A percentile compares a stretch with the other conserved stretches of the same genome.
phyloP scores from a whole-genome alignment of 2,888 invertebrate genomes.

The Lasioglossum marginatum region DNA sequence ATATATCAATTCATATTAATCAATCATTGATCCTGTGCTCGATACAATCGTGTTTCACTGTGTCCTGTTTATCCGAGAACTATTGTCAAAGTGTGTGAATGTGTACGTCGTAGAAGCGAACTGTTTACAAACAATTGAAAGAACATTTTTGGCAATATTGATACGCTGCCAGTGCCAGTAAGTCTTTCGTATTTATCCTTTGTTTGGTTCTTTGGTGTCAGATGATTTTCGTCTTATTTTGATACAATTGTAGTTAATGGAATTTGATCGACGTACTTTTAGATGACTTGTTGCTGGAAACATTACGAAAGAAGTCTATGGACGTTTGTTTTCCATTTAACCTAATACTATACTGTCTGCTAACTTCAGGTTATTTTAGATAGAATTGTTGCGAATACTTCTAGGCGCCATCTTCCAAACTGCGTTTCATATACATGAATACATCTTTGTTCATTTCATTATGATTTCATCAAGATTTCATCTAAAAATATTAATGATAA shows the following conservation, averaged over 20 bases:
- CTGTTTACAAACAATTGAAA: neutral
- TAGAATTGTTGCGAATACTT: neutral
- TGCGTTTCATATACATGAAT: neutral
- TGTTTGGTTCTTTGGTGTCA: neutral
- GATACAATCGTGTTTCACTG: neutral
- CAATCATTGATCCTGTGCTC: neutral
- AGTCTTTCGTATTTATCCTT: slow-evolving; percentile 11
- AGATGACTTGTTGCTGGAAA: neutral
- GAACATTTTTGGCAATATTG: neutral
- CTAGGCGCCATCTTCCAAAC: neutral
- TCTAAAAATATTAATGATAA: neutral
- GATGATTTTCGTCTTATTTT: neutral
- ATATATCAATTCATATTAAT: no score
- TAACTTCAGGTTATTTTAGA: neutral
- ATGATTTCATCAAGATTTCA: no score
- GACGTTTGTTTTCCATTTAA: neutral
- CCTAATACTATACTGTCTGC: neutral
- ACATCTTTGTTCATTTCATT: no score
- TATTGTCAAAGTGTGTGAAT: no score
- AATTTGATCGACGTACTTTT: neutral
- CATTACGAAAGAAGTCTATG: neutral
- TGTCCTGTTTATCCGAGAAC: neutral
- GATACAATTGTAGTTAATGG: neutral
- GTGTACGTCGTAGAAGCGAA: neutral
- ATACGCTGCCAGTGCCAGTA: neutral